phyloP scores from a whole-genome alignment of 1,140 invertebrate species.

The Scylla paramamosain region DNA sequence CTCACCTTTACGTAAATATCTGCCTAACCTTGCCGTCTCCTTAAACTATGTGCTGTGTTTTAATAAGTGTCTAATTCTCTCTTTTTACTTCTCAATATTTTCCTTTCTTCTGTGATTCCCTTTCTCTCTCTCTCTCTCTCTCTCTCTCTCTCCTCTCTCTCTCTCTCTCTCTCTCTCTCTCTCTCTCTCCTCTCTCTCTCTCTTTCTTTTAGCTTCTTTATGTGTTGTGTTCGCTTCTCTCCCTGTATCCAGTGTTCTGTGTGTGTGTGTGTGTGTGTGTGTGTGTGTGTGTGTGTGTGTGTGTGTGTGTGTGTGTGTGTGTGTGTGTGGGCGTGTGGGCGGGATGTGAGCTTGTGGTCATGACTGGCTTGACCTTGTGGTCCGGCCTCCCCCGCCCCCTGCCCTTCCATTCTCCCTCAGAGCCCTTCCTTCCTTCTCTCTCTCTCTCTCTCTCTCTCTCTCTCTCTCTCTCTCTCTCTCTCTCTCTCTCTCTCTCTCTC shows the following conservation, averaged over 20 bases:
- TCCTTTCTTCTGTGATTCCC: no score
- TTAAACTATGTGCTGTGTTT: no score
- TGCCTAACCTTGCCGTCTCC: no score
- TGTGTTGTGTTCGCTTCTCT: no score
- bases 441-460: conserved; percentile 44
- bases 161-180: no score
- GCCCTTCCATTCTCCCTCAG: background rate
- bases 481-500: conserved; percentile 17
- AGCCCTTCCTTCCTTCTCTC: background rate
- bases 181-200: no score
- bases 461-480: conserved; percentile 46
- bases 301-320: background rate
- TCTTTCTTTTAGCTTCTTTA: no score
- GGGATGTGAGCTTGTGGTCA: conserved; percentile 30
- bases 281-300: conserved; percentile 10
- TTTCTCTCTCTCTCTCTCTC: no score
- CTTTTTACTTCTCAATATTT: no score
- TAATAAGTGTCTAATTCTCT: no score
- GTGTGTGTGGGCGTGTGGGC: conserved; percentile 28
- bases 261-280: background rate
- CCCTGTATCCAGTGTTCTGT: no score
- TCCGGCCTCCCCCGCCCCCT: background rate
- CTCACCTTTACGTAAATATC: background rate
- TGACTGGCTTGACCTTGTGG: conserved; percentile 60
- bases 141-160: no score